Evolutionary conservation across 2,888 invertebrate species (phyloP).

Genomic region (Phengaris alcon): DNA sequence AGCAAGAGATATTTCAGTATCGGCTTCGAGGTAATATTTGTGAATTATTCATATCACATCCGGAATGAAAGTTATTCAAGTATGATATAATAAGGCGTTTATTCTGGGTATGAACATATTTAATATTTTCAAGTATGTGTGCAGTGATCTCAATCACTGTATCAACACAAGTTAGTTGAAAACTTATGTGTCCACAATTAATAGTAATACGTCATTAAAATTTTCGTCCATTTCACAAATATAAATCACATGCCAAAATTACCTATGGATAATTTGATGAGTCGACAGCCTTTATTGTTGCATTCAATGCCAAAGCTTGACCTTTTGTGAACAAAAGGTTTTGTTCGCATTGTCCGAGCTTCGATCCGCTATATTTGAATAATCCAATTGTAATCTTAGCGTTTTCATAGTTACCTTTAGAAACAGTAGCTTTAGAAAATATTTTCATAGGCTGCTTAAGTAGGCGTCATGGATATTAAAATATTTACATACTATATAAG

Average conservation of each 20-base stretch:
- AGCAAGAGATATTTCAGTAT: not conserved
- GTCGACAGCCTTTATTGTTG: constrained; percentile 42
- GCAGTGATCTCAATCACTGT: too few relatives aligned
- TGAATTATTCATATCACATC: not conserved
- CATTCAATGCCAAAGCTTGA: constrained; percentile 41
- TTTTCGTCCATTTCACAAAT: not conserved
- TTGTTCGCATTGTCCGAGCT: constrained; percentile 46
- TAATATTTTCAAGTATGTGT: too few relatives aligned
- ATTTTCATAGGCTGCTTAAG: not conserved
- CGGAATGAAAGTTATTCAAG: not conserved
- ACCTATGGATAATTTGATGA: constrained; percentile 34
- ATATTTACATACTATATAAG: not conserved
- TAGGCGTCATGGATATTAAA: not conserved
- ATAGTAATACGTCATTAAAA: not conserved
- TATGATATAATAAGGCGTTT: too few relatives aligned
- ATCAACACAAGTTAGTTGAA: too few relatives aligned
- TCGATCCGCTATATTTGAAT: constrained; percentile 59
- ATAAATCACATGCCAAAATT: constrained; percentile 34
- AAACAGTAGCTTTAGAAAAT: not conserved
- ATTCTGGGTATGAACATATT: too few relatives aligned
- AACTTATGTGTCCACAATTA: too few relatives aligned
- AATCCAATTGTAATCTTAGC: constrained; percentile 59
- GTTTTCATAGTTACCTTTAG: constrained; percentile 40
- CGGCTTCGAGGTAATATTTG: not conserved
- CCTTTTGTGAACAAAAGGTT: constrained; percentile 39